Evolutionary conservation across 2,888 invertebrate species (phyloP).

Genomic region (Tanaodytes sp.): DNA sequence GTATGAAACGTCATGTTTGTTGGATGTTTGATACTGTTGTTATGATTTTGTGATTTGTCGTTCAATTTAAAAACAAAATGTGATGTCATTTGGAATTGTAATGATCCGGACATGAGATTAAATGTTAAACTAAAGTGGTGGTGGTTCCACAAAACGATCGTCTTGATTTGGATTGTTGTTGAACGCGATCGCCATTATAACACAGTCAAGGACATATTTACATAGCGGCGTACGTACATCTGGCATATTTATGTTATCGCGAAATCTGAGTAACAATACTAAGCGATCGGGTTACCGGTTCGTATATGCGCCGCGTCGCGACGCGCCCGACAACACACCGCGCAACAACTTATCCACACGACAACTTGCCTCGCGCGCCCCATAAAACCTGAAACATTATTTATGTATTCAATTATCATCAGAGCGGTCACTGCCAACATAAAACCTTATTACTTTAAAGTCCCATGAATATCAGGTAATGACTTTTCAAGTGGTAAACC

Average conservation of each 20-base stretch:
- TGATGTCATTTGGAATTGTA: too few species aligned
- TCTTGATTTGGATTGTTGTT: too few species aligned
- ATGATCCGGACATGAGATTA: too few species aligned
- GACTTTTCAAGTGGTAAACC: constrained; percentile 34
- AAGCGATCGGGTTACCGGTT: constrained; percentile 60
- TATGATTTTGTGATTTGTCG: too few species aligned
- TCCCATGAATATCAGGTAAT: constrained; percentile 45
- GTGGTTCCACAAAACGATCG: too few species aligned
- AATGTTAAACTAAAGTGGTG: too few species aligned
- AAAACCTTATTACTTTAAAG: constrained; percentile 36
- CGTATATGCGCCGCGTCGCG: constrained; percentile 37
- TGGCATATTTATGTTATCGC: constrained; percentile 62
- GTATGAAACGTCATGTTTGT: too few species aligned
- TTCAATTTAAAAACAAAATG: too few species aligned
- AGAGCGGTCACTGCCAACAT: constrained; percentile 25
- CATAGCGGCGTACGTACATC: not conserved
- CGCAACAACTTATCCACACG: too few species aligned
- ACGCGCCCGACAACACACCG: constrained; percentile 39
- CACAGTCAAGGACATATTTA: constrained; percentile 33
- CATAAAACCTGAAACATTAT: constrained; percentile 41
- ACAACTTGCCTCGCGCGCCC: constrained; percentile 37
- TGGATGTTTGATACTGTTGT: too few species aligned
- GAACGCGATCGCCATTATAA: constrained; percentile 50
- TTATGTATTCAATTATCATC: constrained; percentile 42
- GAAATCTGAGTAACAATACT: constrained; percentile 65